phyloP scores from a whole-genome alignment of 2,113 vertebrate species.

The Pleuronectes platessa region DNA sequence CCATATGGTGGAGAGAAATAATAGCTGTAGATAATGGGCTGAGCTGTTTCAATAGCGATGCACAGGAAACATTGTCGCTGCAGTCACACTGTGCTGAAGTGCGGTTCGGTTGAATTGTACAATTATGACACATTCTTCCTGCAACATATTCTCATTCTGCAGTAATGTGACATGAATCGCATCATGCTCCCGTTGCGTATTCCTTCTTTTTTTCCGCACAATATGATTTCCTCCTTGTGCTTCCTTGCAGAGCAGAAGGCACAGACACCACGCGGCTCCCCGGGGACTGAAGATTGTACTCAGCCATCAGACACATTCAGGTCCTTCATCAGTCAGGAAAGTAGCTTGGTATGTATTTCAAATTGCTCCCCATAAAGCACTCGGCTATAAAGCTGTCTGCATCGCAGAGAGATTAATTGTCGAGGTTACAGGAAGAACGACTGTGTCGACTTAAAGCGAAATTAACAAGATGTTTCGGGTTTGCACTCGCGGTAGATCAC shows the following conservation, averaged over 20 bases:
- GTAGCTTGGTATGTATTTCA: slow-evolving; percentile 63
- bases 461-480: slow-evolving; percentile 29
- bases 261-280: slow-evolving; percentile 36
- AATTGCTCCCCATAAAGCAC: slow-evolving; percentile 13
- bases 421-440: slow-evolving; percentile 10
- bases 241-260: slow-evolving; percentile 46
- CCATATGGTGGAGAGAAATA: neutral
- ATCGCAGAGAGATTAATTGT: neutral
- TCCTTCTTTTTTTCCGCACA: slow-evolving; percentile 15
- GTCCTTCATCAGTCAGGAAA: slow-evolving; percentile 44
- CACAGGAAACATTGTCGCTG: neutral
- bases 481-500: neutral
- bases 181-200: slow-evolving; percentile 6
- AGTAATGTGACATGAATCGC: slow-evolving; percentile 8
- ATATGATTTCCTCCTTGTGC: slow-evolving; percentile 15
- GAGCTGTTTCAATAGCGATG: neutral
- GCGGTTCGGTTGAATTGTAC: neutral
- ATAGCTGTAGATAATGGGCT: neutral
- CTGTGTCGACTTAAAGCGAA: slow-evolving; percentile 15
- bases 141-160: slow-evolving; percentile 1
- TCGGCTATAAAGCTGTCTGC: slow-evolving; percentile 6
- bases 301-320: slow-evolving; percentile 35
- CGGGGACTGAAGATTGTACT: slow-evolving; percentile 50
- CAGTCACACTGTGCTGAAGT: neutral
- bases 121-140: neutral